Conservation (phyloP, 2,113 vertebrate species). For the Halcyon senegalensis region DNA sequence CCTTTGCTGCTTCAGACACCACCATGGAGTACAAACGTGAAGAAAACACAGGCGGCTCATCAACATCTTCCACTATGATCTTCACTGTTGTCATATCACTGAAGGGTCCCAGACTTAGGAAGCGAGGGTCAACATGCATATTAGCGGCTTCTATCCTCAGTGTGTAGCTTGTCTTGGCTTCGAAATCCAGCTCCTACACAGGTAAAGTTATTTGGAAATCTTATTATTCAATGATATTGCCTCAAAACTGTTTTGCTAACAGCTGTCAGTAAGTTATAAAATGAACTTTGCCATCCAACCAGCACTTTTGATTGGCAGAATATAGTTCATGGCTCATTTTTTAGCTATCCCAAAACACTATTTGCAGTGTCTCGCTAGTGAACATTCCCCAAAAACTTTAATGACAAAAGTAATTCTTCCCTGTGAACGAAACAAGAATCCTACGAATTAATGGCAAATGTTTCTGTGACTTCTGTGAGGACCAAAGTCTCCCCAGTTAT, state of each 20-base stretch:
- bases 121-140: constrained; percentile 89
- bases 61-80: constrained; percentile 92
- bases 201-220: constrained; percentile 30
- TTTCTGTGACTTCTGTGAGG: neutral
- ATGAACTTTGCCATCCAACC: neutral
- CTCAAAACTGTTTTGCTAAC: neutral
- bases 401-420: rapidly evolving
- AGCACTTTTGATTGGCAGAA: neutral
- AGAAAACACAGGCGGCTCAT: constrained; percentile 90
- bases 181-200: constrained; percentile 90
- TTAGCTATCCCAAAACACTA: neutral
- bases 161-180: constrained; percentile 89
- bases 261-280: neutral
- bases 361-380: neutral
- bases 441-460: neutral
- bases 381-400: neutral
- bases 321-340: neutral
- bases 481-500: neutral
- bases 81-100: constrained; percentile 88
- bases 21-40: constrained; percentile 83
- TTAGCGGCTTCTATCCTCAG: constrained; percentile 93
- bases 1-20: constrained; percentile 89
- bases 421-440: neutral
- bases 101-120: constrained; percentile 88
- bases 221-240: neutral